Conservation (phyloP, 2,797 vertebrate species). For the Lutjanus campechanus region DNA sequence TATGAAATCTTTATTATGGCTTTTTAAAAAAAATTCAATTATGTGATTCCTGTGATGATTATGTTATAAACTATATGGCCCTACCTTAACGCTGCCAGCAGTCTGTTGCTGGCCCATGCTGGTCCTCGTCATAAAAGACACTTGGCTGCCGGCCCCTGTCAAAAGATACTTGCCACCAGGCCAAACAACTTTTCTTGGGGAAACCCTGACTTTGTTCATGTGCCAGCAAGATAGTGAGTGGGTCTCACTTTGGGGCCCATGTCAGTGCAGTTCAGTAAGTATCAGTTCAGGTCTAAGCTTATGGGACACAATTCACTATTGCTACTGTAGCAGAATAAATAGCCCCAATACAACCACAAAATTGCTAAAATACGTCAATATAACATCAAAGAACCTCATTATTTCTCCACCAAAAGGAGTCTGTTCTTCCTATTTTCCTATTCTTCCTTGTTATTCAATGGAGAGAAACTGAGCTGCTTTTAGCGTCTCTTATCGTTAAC, state of each 20-base stretch:
- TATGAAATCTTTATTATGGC: no score
- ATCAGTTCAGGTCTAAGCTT: conserved; percentile 37
- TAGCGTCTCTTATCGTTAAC: conserved; percentile 69
- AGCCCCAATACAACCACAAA: conserved; percentile 26
- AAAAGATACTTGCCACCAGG: no score
- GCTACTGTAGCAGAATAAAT: conserved; percentile 54
- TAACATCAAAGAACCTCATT: conserved; percentile 48
- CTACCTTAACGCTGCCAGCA: no score
- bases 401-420: conserved; percentile 19
- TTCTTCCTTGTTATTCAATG: conserved; percentile 14
- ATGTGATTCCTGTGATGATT: no score
- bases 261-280: conserved; percentile 48
- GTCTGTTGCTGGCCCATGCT: no score
- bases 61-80: no score
- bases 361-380: conserved; percentile 26
- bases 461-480: conserved; percentile 61
- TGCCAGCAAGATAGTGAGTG: conserved; percentile 32
- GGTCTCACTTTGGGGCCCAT: conserved; percentile 7
- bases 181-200: no score
- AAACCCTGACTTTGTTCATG: conserved; percentile 16
- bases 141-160: no score
- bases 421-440: conserved; percentile 19
- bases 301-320: conserved; percentile 31
- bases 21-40: no score
- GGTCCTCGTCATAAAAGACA: no score